Conservation (phyloP, 2,797 vertebrate genomes). For the Phalanger gymnotis region DNA sequence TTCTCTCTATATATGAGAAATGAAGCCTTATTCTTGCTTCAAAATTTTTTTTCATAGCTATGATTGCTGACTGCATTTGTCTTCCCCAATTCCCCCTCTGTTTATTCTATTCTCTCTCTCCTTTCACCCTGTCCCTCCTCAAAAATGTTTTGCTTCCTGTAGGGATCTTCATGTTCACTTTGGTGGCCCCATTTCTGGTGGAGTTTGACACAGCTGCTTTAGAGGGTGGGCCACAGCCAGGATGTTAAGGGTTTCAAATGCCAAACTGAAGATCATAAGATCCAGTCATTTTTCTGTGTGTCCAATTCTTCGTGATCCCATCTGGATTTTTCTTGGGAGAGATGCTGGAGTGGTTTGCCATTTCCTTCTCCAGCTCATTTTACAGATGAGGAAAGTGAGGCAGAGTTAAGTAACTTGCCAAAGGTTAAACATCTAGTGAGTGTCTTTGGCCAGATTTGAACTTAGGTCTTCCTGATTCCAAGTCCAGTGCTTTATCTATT, state of each 20-base stretch:
- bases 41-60: background rate
- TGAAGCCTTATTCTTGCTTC: background rate
- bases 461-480: background rate
- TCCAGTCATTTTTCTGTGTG: background rate
- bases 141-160: background rate
- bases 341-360: background rate
- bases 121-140: background rate
- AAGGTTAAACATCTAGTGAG: background rate
- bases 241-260: background rate
- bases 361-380: background rate
- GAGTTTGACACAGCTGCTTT: background rate
- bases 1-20: background rate
- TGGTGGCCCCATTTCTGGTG: background rate
- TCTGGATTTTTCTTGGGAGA: background rate
- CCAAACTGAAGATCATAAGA: background rate
- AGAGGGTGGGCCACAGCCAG: background rate
- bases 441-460: background rate
- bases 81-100: too few relatives aligned
- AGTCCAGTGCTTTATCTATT: background rate
- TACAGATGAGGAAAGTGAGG: background rate
- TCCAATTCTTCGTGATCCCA: background rate
- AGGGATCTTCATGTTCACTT: background rate
- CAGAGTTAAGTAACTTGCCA: too few relatives aligned
- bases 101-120: background rate
- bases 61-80: background rate